phyloP scores from a whole-genome alignment of 2,888 invertebrate genomes.

The Neria commutata region DNA sequence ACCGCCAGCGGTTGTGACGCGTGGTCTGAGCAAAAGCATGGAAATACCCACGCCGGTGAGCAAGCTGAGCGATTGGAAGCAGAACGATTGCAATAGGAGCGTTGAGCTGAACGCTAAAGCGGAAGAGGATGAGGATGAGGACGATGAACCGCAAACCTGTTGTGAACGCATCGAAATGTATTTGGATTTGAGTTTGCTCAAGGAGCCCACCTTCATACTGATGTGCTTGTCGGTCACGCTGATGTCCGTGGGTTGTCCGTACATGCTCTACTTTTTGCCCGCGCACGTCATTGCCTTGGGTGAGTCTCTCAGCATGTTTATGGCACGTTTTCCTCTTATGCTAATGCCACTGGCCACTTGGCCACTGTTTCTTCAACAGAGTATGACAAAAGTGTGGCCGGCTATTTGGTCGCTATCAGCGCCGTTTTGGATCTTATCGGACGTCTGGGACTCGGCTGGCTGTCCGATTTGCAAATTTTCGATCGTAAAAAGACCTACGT shows the following conservation, averaged over 20 bases:
- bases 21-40: constrained; percentile 62
- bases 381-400: constrained; percentile 64
- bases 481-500: constrained; percentile 75
- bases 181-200: constrained; percentile 71
- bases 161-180: constrained; percentile 64
- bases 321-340: not conserved
- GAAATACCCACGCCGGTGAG: constrained; percentile 62
- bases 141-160: constrained; percentile 56
- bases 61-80: constrained; percentile 53
- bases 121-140: constrained; percentile 44
- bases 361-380: constrained; percentile 37
- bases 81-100: constrained; percentile 32
- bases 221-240: constrained; percentile 75
- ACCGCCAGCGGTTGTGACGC: constrained; percentile 54
- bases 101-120: constrained; percentile 23
- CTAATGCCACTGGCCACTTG: not conserved
- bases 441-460: constrained; percentile 74
- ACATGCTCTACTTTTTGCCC: constrained; percentile 76
- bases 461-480: constrained; percentile 75
- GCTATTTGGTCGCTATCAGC: constrained; percentile 75
- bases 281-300: constrained; percentile 74
- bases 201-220: constrained; percentile 72
- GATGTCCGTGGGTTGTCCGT: constrained; percentile 79
- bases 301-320: constrained; percentile 21
- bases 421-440: constrained; percentile 76